Base-by-base conservation (phyloP, 1,140 invertebrate species). In the Heliconius hewitsoni region DNA sequence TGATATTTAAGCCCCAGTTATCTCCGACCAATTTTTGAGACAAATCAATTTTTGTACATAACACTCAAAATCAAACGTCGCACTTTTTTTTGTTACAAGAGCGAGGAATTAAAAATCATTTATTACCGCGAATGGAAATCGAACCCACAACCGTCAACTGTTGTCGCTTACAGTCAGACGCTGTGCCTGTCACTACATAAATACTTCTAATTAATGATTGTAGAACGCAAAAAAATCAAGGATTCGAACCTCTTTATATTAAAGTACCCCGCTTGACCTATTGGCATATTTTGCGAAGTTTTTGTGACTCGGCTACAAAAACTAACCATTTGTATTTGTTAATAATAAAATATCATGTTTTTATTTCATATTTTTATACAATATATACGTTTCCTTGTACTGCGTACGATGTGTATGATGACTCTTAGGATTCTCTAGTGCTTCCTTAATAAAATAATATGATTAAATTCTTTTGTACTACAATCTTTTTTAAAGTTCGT, bases 191-290 rank as follows among this genome's bases (percentile, higher is more conserved):
- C 8, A 60, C 55, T 8, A 60, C 55, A 60, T 23, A 90, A 85
- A 74, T 79, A 79, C 88, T 86, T 89, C 87, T 91, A 90, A 91
- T 91, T 89, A 88, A 91, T 89, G 84, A 91, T 90, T 89, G 83
- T 89, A 88, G 86, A 86, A 89, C 74, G 83, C 80, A 85, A 88
- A 86, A 89, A 89, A 91, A 27, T 75, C 60, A 75, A 79, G 78
- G 39, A 73, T 74, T 74, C 73, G 16, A 13, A 30, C 39, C 71
- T 72, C 46, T 30, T 57, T 71, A 73, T 76, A 74, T 46, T 75
- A 66, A 80, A 80, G 77, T 71, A 73, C 77, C 55, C 72, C 46
- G 23, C 74, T 80, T 80, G 78, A 80, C 78, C 78, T 80, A 80
- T 80, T 52, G 74, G 57, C 37, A 73, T 76, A 80, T 76, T 80